These are phyloP conservation scores for Pelochelys cantorii DNA, from an alignment of 2,797 vertebrate genomes.

Conservation along the genomic window DNA sequence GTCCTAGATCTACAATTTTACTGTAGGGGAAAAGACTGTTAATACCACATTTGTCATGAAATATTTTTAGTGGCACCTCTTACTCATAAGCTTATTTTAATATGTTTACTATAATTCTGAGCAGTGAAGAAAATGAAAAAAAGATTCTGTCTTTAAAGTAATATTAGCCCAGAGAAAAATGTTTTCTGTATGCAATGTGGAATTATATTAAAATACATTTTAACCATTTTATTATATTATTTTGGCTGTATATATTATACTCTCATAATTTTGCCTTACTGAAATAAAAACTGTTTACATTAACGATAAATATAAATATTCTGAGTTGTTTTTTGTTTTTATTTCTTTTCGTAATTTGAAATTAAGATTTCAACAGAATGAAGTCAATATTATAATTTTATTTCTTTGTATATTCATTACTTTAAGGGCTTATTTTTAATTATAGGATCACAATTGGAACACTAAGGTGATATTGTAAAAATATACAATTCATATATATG, in stretches of 20 bases:
- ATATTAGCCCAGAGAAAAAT: background rate
- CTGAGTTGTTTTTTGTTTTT: background rate
- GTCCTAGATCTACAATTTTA: slow-evolving; percentile 28
- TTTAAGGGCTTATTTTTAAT: background rate
- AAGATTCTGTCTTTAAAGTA: background rate
- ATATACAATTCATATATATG: background rate
- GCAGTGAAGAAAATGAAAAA: background rate
- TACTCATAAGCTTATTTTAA: slow-evolving; percentile 36
- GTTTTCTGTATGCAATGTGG: background rate
- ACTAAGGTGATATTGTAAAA: background rate
- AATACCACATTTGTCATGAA: background rate
- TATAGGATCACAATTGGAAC: background rate
- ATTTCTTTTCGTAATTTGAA: background rate
- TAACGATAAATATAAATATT: background rate
- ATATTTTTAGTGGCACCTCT: slow-evolving; percentile 18
- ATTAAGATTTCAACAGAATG: background rate
- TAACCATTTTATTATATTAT: background rate
- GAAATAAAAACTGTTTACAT: slow-evolving; percentile 14
- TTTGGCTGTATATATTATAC: background rate
- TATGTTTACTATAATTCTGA: slow-evolving; percentile 12
- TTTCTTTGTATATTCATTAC: background rate
- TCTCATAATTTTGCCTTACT: background rate
- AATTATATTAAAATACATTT: background rate
- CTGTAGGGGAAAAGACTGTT: background rate
- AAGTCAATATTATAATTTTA: background rate